Base-by-base conservation (phyloP, 2,797 vertebrate genomes). In the Myotis findleyi region DNA sequence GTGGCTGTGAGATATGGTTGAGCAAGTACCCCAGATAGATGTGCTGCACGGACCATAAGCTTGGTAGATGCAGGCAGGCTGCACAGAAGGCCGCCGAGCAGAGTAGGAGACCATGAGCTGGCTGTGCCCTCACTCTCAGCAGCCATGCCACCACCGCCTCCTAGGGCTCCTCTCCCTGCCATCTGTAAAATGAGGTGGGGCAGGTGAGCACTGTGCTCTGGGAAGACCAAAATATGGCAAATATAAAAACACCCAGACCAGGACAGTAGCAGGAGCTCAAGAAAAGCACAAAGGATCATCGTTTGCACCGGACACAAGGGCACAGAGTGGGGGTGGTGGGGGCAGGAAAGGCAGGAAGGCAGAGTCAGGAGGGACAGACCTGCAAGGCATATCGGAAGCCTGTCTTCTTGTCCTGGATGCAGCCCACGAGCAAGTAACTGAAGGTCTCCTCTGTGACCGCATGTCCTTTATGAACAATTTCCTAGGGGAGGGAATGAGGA, bases 391-490 rank as follows among this genome's bases (percentile, higher is more conserved):
- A 97, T 81, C 99, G 98, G 98, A 99, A 99, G 18, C 99, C 99
- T 0, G 91, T 95, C 18, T 99, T 97, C 2, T 98, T 99, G 97
- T 99, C 99, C 93, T 98, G 99, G 95, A 99, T 98, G 96, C 99
- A 99, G 90, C 98, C 98, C 99, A 99, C 99, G 75, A 99, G 98
- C 95, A 99, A 98, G 96, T 99, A 99, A 95, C 99, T 99, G 98
- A 99, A 99, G 0, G 99, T 99, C 97, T 99, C 99, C 5, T 98
- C 98, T 49, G 99, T 99, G 47, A 98, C 97, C 51, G 73, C 73
- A 0, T 99, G 99, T 47, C 99, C 99, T 53, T 98, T 99, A 59
- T 98, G 98, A 77, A 99, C 95, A 13, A 99, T 99, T 98, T 99
- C 99, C 99, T 99, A 64, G 20, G 92, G 81, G 14, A 90, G 0